Conservation (phyloP, 64 coral and sea anemone genomes). For the Montipora foliosa region DNA sequence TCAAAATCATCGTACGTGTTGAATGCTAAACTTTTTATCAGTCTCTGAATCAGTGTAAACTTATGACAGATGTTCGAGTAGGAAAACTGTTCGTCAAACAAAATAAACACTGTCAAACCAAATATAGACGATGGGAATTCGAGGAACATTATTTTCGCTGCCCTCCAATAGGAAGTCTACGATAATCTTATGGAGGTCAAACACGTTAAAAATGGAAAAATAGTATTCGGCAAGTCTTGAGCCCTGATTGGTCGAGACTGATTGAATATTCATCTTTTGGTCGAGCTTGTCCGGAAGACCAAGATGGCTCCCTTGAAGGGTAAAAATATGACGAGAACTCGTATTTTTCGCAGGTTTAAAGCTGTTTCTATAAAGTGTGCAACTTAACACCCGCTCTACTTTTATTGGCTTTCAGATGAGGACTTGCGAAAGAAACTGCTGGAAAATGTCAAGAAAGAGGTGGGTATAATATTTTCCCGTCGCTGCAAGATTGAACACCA, state of each 20-base stretch:
- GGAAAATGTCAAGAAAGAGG: slow-evolving; percentile 94
- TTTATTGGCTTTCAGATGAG: slow-evolving; percentile 77
- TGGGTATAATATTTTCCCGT: slow-evolving; percentile 25
- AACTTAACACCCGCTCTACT: neutral
- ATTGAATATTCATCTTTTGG: slow-evolving; percentile 87
- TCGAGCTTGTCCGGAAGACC: slow-evolving; percentile 56
- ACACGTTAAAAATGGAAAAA: slow-evolving; percentile 1
- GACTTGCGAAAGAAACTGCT: slow-evolving; percentile 85
- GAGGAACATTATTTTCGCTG: slow-evolving; percentile 14
- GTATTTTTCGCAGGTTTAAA: slow-evolving; percentile 12
- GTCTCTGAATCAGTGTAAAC: neutral
- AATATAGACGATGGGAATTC: slow-evolving; percentile 1
- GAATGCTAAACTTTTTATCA: neutral
- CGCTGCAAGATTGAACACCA: neutral
- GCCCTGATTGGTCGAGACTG: slow-evolving; percentile 78
- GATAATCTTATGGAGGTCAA: neutral
- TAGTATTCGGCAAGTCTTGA: neutral
- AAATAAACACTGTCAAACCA: slow-evolving; percentile 24
- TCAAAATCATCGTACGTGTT: neutral
- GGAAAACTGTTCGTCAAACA: neutral
- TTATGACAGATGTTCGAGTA: slow-evolving; percentile 31
- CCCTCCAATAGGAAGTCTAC: slow-evolving; percentile 16
- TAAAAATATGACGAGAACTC: slow-evolving; percentile 40
- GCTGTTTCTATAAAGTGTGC: slow-evolving; percentile 6
- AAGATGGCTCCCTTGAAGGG: slow-evolving; percentile 97